Evolutionary conservation across 2,888 invertebrate genomes (phyloP).

Genomic region (Julus scandinavius): DNA sequence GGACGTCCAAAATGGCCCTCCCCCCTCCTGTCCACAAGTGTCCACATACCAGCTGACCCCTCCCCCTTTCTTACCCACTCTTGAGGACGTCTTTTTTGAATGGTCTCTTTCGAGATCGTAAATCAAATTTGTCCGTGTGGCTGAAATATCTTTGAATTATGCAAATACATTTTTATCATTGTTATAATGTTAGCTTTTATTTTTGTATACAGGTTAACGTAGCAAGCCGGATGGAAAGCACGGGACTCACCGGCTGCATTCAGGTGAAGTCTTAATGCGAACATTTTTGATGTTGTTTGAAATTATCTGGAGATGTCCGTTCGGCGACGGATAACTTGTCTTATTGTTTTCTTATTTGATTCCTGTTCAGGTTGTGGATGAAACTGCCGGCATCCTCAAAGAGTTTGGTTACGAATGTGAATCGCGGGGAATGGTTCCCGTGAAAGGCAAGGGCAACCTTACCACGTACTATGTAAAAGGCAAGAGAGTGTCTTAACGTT

Average conservation of each 20-base stretch:
- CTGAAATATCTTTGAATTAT: too few species aligned
- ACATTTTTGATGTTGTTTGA: not conserved
- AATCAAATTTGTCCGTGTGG: too few species aligned
- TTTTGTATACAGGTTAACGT: conserved; percentile 78
- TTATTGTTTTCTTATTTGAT: conserved; percentile 22
- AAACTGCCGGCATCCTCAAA: conserved; percentile 88
- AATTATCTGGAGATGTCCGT: too few species aligned
- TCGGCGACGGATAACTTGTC: not conserved
- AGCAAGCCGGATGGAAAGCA: conserved; percentile 97
- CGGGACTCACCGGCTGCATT: conserved; percentile 93
- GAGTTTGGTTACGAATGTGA: conserved; percentile 92
- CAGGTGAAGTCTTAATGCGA: conserved; percentile 73
- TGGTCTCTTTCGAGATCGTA: too few species aligned
- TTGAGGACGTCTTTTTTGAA: too few species aligned
- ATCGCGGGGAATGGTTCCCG: conserved; percentile 92
- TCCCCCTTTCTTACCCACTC: too few species aligned
- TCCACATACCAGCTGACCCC: too few species aligned
- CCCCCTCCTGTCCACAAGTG: too few species aligned
- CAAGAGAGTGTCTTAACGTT: conserved; percentile 46
- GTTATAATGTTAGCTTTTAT: not conserved
- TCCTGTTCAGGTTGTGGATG: conserved; percentile 84
- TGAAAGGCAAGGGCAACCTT: conserved; percentile 96
- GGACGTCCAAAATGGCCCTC: too few species aligned
- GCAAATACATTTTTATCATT: not conserved
- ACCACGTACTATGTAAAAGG: conserved; percentile 88